A percentile compares a stretch with the other conserved stretches of the same genome.
These are phyloP conservation scores for Dasypogon diadema DNA, from an alignment of 2,888 invertebrate species.

Conservation along the genomic window DNA sequence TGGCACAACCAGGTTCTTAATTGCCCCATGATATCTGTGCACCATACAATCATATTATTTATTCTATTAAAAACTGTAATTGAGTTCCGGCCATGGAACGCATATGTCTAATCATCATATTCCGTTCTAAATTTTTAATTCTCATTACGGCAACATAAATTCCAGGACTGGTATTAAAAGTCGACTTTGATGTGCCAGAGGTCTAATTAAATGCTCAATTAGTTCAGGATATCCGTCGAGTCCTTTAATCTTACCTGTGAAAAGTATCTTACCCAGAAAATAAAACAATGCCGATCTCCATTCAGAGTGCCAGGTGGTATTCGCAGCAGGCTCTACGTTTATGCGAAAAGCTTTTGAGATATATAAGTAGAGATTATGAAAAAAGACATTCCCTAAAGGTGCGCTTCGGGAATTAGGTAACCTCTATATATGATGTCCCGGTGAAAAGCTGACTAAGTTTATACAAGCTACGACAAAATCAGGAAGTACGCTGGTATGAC, in stretches of 20 bases:
- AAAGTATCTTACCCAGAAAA: no score
- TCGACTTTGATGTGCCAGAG: slow-evolving; percentile 19
- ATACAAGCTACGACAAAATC: neutral
- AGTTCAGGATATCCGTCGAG: neutral
- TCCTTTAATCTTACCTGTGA: neutral
- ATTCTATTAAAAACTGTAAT: slow-evolving; percentile 37
- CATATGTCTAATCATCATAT: neutral
- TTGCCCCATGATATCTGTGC: neutral
- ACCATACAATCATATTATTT: slow-evolving; percentile 10
- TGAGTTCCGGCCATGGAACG: neutral
- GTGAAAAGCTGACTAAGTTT: neutral
- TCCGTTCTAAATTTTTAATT: slow-evolving; percentile 25
- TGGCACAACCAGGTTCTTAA: neutral
- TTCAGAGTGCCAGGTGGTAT: neutral
- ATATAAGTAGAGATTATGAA: neutral
- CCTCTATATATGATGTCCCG: neutral
- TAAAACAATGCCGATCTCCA: neutral
- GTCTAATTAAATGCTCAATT: slow-evolving; percentile 35
- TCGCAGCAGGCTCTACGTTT: neutral
- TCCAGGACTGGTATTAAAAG: neutral
- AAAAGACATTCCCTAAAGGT: neutral
- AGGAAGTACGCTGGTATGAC: neutral
- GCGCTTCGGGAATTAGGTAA: neutral
- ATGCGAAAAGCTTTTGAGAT: neutral
- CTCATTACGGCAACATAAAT: slow-evolving; percentile 12